Base-by-base conservation (phyloP, 2,888 invertebrate species). In the Scaeva pyrastri region DNA sequence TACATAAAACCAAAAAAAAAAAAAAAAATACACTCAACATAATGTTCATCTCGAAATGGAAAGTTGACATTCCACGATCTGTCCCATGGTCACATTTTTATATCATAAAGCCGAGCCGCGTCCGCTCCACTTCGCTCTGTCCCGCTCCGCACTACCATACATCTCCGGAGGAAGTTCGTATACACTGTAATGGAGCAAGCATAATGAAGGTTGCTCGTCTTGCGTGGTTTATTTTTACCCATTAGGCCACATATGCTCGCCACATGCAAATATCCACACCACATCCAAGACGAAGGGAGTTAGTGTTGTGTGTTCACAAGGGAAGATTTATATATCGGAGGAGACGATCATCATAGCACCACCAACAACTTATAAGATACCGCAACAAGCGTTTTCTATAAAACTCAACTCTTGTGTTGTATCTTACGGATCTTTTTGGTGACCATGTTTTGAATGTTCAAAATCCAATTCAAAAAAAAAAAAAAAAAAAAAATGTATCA, bases 191-290 rank as follows among this genome's bases (percentile, higher is more conserved):
- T 86, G 86, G 86, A 82, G 81, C 82, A 68, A 86, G 70, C 85
- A 86, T 70, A 77, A 81, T 60, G 82, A 86, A 86, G 86, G 86
- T 86, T 86, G 81, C n/a, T n/a, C 77, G 81, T 86, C 81, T 86
- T 86, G 81, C 77, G 82, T 86, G 77, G 86, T 86, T 86, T 86
- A 86, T 86, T 86, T 86, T 82, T 86, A 86, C 82, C 82, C 85
- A 80, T 66, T 70, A 48, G 77, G 58, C 52, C 77, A 86, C 86
- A 86, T 86, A 86, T 86, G 86, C 78, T 86, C 77, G 82, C 86
- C 86, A 86, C 82, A 86, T 86, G 86, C 86, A 86, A 86, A 31
- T 31, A 31, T 31, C 86, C 86, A 86, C 77, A 86, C 81, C 86
- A 86, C 81, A 86, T 86, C 77, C 58, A 56, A 80, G 72, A 68